Conservation (phyloP, 1,140 invertebrate species). For the Thaumatotibia leucotreta region DNA sequence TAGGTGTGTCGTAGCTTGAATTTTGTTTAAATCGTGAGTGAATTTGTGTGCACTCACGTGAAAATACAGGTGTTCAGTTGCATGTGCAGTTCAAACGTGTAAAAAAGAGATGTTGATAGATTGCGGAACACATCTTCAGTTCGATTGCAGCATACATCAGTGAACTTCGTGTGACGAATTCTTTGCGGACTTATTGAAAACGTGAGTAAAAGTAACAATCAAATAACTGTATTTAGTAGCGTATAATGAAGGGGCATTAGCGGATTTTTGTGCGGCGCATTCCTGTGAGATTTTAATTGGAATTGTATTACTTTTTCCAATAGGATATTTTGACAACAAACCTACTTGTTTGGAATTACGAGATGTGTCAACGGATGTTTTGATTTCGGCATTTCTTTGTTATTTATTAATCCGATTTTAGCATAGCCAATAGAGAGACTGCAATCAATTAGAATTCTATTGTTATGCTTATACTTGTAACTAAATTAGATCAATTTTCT, state of each 20-base stretch:
- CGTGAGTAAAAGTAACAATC: conserved; percentile 57
- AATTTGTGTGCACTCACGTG: conserved; percentile 59
- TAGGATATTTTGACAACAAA: conserved; percentile 24
- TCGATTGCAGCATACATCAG: conserved; percentile 41
- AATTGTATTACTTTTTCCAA: conserved; percentile 21
- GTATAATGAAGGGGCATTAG: conserved; percentile 16
- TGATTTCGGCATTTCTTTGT: conserved; percentile 31
- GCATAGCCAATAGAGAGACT: neutral
- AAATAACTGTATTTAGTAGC: conserved; percentile 46
- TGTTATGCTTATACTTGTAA: neutral
- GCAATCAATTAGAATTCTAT: neutral
- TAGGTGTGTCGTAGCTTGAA: conserved; percentile 58
- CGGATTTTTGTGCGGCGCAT: conserved; percentile 16
- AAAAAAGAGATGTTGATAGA: conserved; percentile 23
- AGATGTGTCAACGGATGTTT: conserved; percentile 20
- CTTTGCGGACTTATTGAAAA: conserved; percentile 37
- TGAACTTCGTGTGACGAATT: conserved; percentile 40
- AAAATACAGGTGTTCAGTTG: conserved; percentile 48
- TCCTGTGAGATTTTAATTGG: conserved; percentile 26
- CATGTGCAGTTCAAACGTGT: conserved; percentile 26
- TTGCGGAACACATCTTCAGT: neutral
- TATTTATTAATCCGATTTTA: neutral
- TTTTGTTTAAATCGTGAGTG: conserved; percentile 57
- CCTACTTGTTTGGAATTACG: neutral
- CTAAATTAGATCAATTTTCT: no score